Evolutionary conservation across 2,113 vertebrate genomes (phyloP).

Genomic region (Scalopus aquaticus): DNA sequence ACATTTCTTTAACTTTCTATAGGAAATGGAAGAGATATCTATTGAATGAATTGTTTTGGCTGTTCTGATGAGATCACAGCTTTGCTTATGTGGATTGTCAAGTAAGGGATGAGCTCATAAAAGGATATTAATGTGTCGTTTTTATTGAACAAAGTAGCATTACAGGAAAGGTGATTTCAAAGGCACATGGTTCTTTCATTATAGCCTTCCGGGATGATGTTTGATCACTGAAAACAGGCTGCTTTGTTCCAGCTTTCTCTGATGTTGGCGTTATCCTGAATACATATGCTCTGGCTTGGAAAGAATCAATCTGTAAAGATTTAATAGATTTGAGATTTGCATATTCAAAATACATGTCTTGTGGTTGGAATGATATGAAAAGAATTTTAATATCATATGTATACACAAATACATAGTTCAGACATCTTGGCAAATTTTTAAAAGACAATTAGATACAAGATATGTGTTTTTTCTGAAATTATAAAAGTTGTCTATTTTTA

Average conservation of each 20-base stretch:
- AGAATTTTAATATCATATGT: constrained; percentile 48
- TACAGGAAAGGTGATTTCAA: constrained; percentile 84
- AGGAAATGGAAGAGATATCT: constrained; percentile 66
- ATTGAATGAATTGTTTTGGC: constrained; percentile 62
- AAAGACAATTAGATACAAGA: constrained; percentile 30
- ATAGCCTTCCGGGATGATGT: constrained; percentile 78
- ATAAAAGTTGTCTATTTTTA: constrained; percentile 34
- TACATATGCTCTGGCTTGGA: constrained; percentile 76
- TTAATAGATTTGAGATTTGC: constrained; percentile 75
- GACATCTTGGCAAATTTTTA: constrained; percentile 50
- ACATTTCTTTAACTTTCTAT: constrained; percentile 69
- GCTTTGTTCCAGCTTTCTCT: constrained; percentile 79
- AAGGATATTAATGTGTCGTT: constrained; percentile 78
- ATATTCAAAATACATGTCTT: constrained; percentile 66
- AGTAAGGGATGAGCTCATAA: constrained; percentile 78
- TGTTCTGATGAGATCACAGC: constrained; percentile 76
- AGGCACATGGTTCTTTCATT: constrained; percentile 83
- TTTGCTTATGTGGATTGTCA: constrained; percentile 76
- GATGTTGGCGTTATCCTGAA: constrained; percentile 73
- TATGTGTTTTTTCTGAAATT: constrained; percentile 38
- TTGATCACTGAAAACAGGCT: constrained; percentile 84
- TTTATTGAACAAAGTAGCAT: constrained; percentile 80
- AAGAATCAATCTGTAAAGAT: constrained; percentile 75
- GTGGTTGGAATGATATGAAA: constrained; percentile 56
- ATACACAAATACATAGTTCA: constrained; percentile 40